These are phyloP conservation scores for Kobus ellipsiprymnus DNA, from an alignment of 2,113 vertebrate species.

Conservation along the genomic window DNA sequence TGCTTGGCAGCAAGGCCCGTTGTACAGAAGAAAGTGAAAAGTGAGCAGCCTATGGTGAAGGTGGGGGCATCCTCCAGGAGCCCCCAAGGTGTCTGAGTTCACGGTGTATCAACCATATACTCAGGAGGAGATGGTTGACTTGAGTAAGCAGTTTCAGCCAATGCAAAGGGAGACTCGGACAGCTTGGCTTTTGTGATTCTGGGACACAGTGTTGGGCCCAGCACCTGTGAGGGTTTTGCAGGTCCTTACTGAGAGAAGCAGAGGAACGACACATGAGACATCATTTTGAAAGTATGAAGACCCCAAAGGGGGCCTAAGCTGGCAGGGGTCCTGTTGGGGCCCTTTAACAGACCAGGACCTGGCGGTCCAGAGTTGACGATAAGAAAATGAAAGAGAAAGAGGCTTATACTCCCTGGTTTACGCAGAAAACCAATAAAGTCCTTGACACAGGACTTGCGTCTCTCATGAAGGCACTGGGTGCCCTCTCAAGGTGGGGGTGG, in stretches of 20 bases:
- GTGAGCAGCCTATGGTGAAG: not conserved
- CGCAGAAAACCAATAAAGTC: no score
- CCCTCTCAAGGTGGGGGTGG: accelerated
- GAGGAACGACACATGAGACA: accelerated
- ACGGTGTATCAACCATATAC: not conserved
- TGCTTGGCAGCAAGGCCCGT: not conserved
- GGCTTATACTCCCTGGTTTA: no score
- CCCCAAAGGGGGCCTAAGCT: not conserved
- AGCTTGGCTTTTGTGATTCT: not conserved
- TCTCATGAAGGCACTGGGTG: no score
- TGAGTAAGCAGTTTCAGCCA: not conserved
- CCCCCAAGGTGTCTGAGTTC: not conserved
- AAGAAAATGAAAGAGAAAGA: no score
- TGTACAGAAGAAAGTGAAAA: not conserved
- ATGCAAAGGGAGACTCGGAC: not conserved
- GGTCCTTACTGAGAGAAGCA: not conserved
- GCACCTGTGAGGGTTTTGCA: not conserved
- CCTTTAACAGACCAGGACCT: no score
- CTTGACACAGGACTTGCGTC: no score
- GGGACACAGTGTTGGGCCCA: not conserved
- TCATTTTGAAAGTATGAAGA: not conserved
- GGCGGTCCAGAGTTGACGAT: accelerated
- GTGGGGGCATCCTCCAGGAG: not conserved
- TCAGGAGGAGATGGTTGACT: not conserved
- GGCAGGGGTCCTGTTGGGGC: not conserved